These are phyloP conservation scores for Actinopyga echinites DNA, from an alignment of 53 echinoderm and acorn worm species.

Conservation along the genomic window DNA sequence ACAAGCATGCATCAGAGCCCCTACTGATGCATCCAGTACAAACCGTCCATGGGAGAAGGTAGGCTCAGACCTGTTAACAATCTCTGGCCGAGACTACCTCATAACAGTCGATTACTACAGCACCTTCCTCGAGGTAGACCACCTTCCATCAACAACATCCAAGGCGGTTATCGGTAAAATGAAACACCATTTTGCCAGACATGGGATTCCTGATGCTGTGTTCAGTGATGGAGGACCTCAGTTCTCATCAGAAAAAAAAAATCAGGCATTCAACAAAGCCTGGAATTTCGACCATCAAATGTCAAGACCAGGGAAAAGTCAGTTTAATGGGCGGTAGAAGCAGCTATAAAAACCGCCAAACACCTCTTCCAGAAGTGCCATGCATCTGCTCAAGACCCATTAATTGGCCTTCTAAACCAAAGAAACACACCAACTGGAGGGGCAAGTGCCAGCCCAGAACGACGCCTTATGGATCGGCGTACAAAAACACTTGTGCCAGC, in stretches of 20 bases:
- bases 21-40: no score
- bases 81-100: no score
- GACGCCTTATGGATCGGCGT: slow-evolving; percentile 57
- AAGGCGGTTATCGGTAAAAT: no score
- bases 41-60: no score
- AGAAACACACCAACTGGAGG: no score
- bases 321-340: slow-evolving; percentile 61
- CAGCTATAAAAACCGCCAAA: slow-evolving; percentile 66
- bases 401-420: slow-evolving; percentile 33
- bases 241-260: slow-evolving; percentile 21
- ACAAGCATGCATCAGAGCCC: no score
- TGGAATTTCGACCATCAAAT: no score
- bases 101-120: slow-evolving; percentile 62
- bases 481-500: no score
- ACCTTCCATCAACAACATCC: slow-evolving; percentile 13
- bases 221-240: slow-evolving; percentile 48
- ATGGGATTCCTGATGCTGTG: slow-evolving; percentile 47
- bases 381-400: slow-evolving; percentile 29
- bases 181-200: no score
- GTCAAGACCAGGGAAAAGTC: no score
- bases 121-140: slow-evolving; percentile 66
- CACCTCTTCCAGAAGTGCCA: slow-evolving; percentile 48
- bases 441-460: slow-evolving; percentile 36
- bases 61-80: slow-evolving; percentile 39
- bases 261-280: not conserved